Evolutionary conservation across 2,888 invertebrate genomes (phyloP).

Genomic region (Hesperia comma): DNA sequence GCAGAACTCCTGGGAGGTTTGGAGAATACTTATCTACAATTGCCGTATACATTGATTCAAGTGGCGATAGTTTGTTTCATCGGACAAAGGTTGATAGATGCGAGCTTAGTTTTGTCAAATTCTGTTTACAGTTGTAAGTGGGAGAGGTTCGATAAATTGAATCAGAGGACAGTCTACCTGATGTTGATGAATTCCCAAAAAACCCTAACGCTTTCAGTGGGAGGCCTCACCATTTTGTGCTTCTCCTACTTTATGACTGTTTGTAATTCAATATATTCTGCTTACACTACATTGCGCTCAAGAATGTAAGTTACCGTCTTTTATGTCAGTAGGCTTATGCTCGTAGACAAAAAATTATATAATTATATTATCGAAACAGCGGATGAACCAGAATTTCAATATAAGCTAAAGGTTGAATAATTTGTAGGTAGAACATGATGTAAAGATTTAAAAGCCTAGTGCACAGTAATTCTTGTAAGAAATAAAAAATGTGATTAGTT

Average conservation of each 20-base stretch:
- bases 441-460: too few species aligned
- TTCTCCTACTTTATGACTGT: constrained; percentile 60
- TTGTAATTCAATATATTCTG: constrained; percentile 59
- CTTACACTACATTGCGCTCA: constrained; percentile 56
- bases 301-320: not conserved
- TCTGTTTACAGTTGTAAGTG: constrained; percentile 64
- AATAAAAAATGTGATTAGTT: too few species aligned
- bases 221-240: constrained; percentile 56
- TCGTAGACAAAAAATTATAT: too few species aligned
- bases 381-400: too few species aligned
- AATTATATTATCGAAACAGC: too few species aligned
- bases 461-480: too few species aligned
- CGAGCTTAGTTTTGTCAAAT: constrained; percentile 53
- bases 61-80: constrained; percentile 60
- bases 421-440: too few species aligned
- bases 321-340: too few species aligned
- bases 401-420: too few species aligned
- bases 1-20: constrained; percentile 61
- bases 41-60: constrained; percentile 59
- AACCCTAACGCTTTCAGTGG: constrained; percentile 59
- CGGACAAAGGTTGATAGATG: constrained; percentile 63
- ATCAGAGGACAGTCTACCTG: constrained; percentile 58
- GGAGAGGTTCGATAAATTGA: constrained; percentile 62
- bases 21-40: constrained; percentile 57
- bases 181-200: constrained; percentile 63